Percentiles rank a stretch among this genome's conserved stretches.
phyloP scores from a whole-genome alignment of 2,113 vertebrate genomes.

The Anhinga anhinga region DNA sequence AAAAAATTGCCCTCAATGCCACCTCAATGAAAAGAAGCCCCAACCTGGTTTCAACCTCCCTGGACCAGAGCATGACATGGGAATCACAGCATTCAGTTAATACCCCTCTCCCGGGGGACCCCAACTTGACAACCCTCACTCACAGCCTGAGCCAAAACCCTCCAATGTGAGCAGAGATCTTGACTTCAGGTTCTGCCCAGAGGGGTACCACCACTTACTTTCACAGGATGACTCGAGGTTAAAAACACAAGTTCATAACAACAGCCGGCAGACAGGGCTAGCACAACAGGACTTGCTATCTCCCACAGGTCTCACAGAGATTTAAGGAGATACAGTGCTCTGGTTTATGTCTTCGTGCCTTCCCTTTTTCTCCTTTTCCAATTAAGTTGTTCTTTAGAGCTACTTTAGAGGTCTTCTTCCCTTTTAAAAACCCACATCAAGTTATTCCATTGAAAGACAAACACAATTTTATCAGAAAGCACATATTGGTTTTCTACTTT shows the following conservation, averaged over 20 bases:
- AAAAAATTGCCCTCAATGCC: not conserved
- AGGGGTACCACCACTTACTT: not conserved
- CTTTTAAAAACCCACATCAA: not conserved
- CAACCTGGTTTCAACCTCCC: not conserved
- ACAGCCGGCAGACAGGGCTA: not conserved
- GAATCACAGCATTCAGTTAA: not conserved
- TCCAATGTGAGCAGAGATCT: not conserved
- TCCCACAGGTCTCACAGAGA: not conserved
- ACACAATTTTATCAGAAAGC: not conserved
- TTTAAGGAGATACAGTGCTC: not conserved
- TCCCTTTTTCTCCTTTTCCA: not conserved
- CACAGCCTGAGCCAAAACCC: not conserved
- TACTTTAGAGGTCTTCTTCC: not conserved
- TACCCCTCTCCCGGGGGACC: not conserved
- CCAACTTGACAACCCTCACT: not conserved
- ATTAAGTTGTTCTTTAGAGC: not conserved
- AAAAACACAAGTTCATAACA: not conserved
- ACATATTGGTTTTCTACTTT: not conserved
- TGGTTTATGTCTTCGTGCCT: not conserved
- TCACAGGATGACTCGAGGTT: not conserved
- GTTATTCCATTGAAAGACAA: not conserved
- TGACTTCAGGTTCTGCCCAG: not conserved
- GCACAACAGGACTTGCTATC: not conserved
- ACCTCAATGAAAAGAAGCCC: not conserved
- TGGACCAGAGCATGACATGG: rapidly evolving